A percentile compares a stretch with the other conserved stretches of the same genome.
These are phyloP conservation scores for Lordiphosa mommai DNA, from an alignment of 1,140 invertebrate species.

Conservation along the genomic window DNA sequence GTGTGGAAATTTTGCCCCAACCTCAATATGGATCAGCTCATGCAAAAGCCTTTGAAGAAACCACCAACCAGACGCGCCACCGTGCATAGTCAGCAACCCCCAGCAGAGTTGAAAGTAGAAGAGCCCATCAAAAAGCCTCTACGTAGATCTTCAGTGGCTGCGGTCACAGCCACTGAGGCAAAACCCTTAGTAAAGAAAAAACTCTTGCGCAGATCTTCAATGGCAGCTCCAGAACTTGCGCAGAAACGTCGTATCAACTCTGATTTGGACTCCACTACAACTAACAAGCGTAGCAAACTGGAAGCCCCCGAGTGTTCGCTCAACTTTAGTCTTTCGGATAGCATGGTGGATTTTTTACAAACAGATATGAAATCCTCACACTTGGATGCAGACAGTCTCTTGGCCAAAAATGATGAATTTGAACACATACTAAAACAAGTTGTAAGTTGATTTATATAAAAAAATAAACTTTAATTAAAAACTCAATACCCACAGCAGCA, in stretches of 20 bases:
- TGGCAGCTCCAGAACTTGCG: not conserved
- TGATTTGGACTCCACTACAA: not conserved
- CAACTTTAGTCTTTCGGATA: slow-evolving; percentile 16
- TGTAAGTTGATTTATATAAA: not conserved
- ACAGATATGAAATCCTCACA: not conserved
- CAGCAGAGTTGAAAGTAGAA: too few relatives aligned
- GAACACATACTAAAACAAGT: not conserved
- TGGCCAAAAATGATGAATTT: not conserved
- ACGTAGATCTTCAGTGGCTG: not conserved
- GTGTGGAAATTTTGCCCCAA: slow-evolving; percentile 26
- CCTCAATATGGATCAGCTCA: not conserved
- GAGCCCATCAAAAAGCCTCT: not conserved
- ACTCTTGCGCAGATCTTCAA: not conserved
- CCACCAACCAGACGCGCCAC: not conserved
- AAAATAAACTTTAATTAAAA: too few relatives aligned
- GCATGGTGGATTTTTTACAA: slow-evolving; percentile 15
- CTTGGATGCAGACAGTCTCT: slow-evolving; percentile 16
- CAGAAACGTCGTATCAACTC: too few relatives aligned
- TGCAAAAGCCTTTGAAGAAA: not conserved
- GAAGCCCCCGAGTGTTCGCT: not conserved
- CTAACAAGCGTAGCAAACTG: not conserved
- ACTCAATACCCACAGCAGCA: not conserved
- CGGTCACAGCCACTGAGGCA: too few relatives aligned
- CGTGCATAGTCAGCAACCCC: not conserved
- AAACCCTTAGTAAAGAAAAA: too few relatives aligned